Percentiles rank a stretch among this genome's conserved stretches.
These are phyloP conservation scores for Lycocorax pyrrhopterus DNA, from an alignment of 2,113 vertebrate species.

Conservation along the genomic window DNA sequence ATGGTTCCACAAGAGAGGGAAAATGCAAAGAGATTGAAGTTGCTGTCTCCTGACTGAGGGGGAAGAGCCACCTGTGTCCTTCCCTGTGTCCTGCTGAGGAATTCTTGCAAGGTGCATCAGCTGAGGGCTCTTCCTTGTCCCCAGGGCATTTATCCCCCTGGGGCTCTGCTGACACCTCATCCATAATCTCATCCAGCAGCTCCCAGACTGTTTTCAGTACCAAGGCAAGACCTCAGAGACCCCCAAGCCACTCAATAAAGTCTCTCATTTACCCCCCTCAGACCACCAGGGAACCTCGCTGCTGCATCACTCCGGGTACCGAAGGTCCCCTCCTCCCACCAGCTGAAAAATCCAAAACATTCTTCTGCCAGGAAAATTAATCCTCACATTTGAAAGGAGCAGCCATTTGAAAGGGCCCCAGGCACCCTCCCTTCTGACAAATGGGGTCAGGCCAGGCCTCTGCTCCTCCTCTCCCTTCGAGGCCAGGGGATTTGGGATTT, in stretches of 20 bases:
- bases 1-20: background rate
- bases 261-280: background rate
- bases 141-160: background rate
- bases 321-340: background rate
- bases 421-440: background rate
- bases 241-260: background rate
- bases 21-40: background rate
- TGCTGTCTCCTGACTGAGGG: background rate
- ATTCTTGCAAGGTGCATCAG: background rate
- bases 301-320: fast-evolving
- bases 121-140: background rate
- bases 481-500: background rate
- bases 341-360: conserved; percentile 32
- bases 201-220: background rate
- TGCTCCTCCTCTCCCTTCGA: background rate
- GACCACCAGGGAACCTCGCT: background rate
- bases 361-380: conserved; percentile 52
- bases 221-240: background rate
- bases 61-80: background rate
- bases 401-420: conserved; percentile 19
- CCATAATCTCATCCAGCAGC: background rate
- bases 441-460: background rate
- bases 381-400: conserved; percentile 44
- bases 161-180: background rate
- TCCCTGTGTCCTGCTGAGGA: background rate